Evolutionary conservation across 1,140 invertebrate genomes (phyloP), one percentile per base, ranked within the genome.

Genomic region (Pseudoatta argentina): DNA sequence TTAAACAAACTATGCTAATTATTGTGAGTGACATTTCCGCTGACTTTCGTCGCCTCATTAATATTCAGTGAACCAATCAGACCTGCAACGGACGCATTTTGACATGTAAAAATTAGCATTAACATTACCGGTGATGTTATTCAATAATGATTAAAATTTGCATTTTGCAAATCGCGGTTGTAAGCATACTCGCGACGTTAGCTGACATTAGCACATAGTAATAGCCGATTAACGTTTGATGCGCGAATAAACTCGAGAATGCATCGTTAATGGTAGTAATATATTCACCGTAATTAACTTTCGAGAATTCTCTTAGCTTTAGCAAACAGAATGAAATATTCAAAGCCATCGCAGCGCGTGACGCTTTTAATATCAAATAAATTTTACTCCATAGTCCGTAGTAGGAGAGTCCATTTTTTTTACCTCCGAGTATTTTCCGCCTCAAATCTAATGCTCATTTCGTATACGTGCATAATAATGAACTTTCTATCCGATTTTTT

Each of bases 21-120:
- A 75, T 61, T 75, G 69, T 44, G 18, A 73, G 69, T 83, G 79
- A 83, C 79, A 30, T 83, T 83, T 63, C 69, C 69, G 55, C 24
- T 51, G 67, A 83, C 79, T 83, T 83, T 75, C 27, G 71, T 44
- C 34, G 34, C 34, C 10, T 51, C 79, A 83, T 83, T 83, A 75
- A 83, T 73, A 83, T 83, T 83, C 55, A 83, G 24, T 3, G 69
- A 24, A 34, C 12, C 18, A 55, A 83, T 61, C 69, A 14, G 34
- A 24, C 0, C 79, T 83, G 79, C 79, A 61, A 21, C 39, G 24
- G 69, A 83, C 79, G 79, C 24, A 30, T 83, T 83, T 75, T 83
- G 69, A 83, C 67, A 83, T 73, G 79, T 83, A 83, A 83, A 83
- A 83, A 83, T 83, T 83, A 63, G 55, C 79, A 83, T 83, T 83